Conservation (phyloP, 2,888 invertebrate species). For the Drosophila nr. fundita region DNA sequence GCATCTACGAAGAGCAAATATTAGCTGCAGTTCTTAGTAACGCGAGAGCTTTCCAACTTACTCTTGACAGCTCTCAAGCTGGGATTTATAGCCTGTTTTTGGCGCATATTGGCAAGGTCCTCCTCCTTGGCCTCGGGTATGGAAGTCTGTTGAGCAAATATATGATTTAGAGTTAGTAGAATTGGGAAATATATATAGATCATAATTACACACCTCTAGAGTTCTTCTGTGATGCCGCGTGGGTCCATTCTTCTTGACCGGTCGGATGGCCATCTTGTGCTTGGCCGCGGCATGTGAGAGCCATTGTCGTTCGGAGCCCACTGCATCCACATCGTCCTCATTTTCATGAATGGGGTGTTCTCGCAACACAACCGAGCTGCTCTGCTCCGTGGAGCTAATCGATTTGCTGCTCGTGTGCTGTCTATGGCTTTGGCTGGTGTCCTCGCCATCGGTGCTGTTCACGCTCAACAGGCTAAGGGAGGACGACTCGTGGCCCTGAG, state of each 20-base stretch:
- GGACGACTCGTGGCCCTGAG: conserved; percentile 70
- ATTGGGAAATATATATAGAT: neutral
- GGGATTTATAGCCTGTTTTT: conserved; percentile 83
- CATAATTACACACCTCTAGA: conserved; percentile 84
- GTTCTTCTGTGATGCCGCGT: conserved; percentile 88
- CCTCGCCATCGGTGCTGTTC: conserved; percentile 86
- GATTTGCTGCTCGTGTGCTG: conserved; percentile 57
- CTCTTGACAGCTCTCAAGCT: conserved; percentile 48
- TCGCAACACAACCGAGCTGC: conserved; percentile 68
- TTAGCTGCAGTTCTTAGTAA: neutral
- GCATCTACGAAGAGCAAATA: conserved; percentile 39
- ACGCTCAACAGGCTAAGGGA: conserved; percentile 89
- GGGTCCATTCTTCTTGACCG: conserved; percentile 90
- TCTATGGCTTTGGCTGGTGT: conserved; percentile 55
- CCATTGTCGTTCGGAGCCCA: conserved; percentile 84
- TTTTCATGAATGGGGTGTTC: conserved; percentile 18
- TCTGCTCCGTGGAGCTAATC: conserved; percentile 62
- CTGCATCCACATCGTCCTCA: conserved; percentile 81
- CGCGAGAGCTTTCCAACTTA: conserved; percentile 15
- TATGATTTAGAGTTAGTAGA: neutral
- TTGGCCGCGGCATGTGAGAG: conserved; percentile 92
- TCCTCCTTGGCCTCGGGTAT: conserved; percentile 93
- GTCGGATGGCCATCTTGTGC: conserved; percentile 92
- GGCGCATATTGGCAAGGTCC: conserved; percentile 87
- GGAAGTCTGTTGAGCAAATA: conserved; percentile 85